Evolutionary conservation across 1,140 invertebrate species (phyloP), one percentile per base, ranked within the genome.

Genomic region (Gryon sp.): DNA sequence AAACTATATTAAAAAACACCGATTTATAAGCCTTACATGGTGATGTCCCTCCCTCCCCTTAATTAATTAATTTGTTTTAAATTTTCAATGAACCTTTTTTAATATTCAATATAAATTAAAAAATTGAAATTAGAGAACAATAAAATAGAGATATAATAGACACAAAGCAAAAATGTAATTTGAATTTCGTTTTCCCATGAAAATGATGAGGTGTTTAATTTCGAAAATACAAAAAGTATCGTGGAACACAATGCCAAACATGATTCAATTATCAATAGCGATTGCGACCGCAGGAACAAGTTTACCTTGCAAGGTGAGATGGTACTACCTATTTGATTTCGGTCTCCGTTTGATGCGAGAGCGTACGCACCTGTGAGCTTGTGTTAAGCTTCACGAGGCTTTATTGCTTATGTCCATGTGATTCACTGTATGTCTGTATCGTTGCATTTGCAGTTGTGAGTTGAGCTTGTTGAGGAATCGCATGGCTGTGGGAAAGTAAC

Each of bases 401-500:
- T n/a, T n/a, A n/a, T n/a, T n/a, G n/a, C n/a, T n/a, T n/a, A n/a
- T n/a, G n/a, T n/a, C n/a, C n/a, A n/a, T n/a, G n/a, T n/a, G n/a
- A n/a, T n/a, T n/a, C n/a, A n/a, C n/a, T n/a, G n/a, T n/a, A n/a
- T n/a, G n/a, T n/a, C n/a, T n/a, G n/a, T n/a, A n/a, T n/a, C n/a
- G n/a, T n/a, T n/a, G n/a, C n/a, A n/a, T n/a, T n/a, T n/a, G n/a
- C n/a, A 62, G 78, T 80, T 72, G 76, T 77, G 45, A 26, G 52
- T 12, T 11, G 19, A 22, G 50, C 55, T 46, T 70, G 45, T 59
- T 12, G 26, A 40, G 22, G 53, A 82, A 78, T 80, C 48, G 76
- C 80, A 65, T 66, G 76, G 77, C 83, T 86, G 86, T 87, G 86
- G 86, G 86, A 87, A 87, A 86, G 86, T 86, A 87, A 87, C 78